Percentiles rank a stretch among this genome's conserved stretches.
These are phyloP conservation scores for Scaptomyza hsui DNA, from an alignment of 1,140 invertebrate species.

Conservation along the genomic window DNA sequence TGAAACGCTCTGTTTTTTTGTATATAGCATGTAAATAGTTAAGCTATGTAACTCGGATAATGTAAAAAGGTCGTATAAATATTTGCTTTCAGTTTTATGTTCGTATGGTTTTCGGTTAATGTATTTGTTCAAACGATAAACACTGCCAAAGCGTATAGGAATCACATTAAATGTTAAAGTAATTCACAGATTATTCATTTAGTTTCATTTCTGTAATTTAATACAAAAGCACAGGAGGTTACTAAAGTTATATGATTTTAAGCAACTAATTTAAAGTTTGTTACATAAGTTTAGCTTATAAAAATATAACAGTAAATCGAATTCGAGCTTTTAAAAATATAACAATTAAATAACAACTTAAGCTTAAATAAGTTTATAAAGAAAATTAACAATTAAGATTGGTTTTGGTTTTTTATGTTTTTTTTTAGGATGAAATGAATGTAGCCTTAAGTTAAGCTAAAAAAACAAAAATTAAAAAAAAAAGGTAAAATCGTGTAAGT, in stretches of 20 bases:
- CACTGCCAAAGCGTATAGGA: slow-evolving; percentile 81
- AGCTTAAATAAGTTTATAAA: slow-evolving; percentile 26
- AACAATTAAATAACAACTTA: slow-evolving; percentile 43
- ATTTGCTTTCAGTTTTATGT: slow-evolving; percentile 4
- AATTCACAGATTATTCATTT: slow-evolving; percentile 32
- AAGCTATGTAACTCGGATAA: slow-evolving; percentile 9
- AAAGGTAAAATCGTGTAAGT: no score
- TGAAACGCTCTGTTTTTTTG: slow-evolving; percentile 58
- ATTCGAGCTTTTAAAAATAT: slow-evolving; percentile 83
- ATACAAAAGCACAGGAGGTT: slow-evolving; percentile 45
- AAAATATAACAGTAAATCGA: slow-evolving; percentile 70
- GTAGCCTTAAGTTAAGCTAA: slow-evolving; percentile 63
- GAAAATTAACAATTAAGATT: slow-evolving; percentile 42
- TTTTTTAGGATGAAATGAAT: slow-evolving; percentile 45
- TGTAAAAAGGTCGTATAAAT: slow-evolving; percentile 31
- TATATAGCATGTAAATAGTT: slow-evolving; percentile 74
- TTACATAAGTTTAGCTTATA: slow-evolving; percentile 57
- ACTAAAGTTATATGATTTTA: slow-evolving; percentile 43
- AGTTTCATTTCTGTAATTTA: slow-evolving; percentile 9
- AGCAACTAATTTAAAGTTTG: slow-evolving; percentile 17
- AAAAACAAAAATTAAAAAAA: slow-evolving; percentile 54
- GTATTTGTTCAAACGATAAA: slow-evolving; percentile 77
- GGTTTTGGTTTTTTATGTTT: slow-evolving; percentile 55
- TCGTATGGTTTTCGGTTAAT: slow-evolving; percentile 46
- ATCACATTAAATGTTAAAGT: slow-evolving; percentile 67